phyloP scores from a whole-genome alignment of 2,888 invertebrate genomes.

The Unio delphinus region DNA sequence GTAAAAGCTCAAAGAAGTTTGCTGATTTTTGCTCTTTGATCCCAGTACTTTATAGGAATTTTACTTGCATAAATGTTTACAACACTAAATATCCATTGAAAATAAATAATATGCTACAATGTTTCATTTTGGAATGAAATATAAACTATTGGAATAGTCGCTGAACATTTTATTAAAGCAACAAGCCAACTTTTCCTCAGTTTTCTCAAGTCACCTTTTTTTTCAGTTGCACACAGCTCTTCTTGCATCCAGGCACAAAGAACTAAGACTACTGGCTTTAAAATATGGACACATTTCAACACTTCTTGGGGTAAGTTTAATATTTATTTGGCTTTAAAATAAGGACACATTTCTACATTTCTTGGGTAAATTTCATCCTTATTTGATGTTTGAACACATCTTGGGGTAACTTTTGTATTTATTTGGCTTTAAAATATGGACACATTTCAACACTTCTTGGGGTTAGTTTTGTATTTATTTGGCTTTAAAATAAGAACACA shows the following conservation, averaged over 20 bases:
- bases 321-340: not conserved
- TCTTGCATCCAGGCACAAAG: constrained; percentile 79
- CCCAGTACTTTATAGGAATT: too few species aligned
- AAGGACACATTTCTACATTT: constrained; percentile 80
- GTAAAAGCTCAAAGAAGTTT: too few species aligned
- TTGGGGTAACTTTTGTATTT: too few species aligned
- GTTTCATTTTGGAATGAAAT: too few species aligned
- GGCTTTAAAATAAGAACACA: constrained; percentile 74
- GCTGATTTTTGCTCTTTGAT: too few species aligned
- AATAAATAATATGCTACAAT: too few species aligned
- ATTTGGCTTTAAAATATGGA: constrained; percentile 81
- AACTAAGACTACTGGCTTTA: constrained; percentile 80
- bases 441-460: constrained; percentile 80
- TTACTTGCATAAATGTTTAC: too few species aligned
- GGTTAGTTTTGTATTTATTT: constrained; percentile 34
- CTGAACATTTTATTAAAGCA: not conserved
- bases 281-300: constrained; percentile 83
- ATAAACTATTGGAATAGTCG: too few species aligned
- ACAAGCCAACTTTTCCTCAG: not conserved
- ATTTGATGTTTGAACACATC: not conserved
- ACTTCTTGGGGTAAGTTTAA: constrained; percentile 75
- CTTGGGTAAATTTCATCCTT: constrained; percentile 72
- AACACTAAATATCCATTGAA: too few species aligned
- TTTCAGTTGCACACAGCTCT: constrained; percentile 74
- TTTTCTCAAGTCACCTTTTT: not conserved